Evolutionary conservation across 1,140 invertebrate genomes (phyloP), one percentile per base, ranked within the genome.

Genomic region (Heliconius eleuchia): DNA sequence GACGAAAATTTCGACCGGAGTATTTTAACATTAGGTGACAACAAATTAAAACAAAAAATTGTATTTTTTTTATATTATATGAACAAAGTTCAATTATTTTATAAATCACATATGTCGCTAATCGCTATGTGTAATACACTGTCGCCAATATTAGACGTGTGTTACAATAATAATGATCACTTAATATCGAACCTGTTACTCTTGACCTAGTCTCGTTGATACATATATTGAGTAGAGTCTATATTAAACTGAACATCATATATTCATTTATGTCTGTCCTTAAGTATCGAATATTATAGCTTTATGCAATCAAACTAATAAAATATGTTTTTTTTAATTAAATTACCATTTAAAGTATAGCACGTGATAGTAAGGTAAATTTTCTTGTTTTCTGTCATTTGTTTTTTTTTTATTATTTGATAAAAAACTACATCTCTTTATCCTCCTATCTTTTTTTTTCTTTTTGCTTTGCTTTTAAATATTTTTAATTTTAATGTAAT

Each of bases 121-220:
- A 66, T 66, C 23, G 11, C 9, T 30, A 66, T 23, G 57, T 30
- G 23, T 13, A 3, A 23, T 66, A 30, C 42, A 16, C 42, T 46
- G 13, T 46, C 42, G 13, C 42, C 13, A 23, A 66, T 66, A 66
- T 66, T 0, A 30, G 60, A 66, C 60, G 13, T 30, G 4, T 66
- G 60, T 27, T 27, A 66, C 27, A 66, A 66, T 66, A 66, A 66
- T 57, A 57, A 57, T 57, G n/a, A 57, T 57, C 55, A 9, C n/a
- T 57, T 23, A n/a, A 57, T 66, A 66, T 66, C 5, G 60, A 66
- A 66, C 60, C 60, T 66, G 60, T 66, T 66, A 66, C 60, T 27
- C 60, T 66, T 66, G 60, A 66, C 60, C 60, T 66, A 66, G 60
- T 66, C 60, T 66, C 60, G 60, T 66, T 66, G 60, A 30, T 60